phyloP scores from a whole-genome alignment of 1,140 invertebrate genomes.

The Globodera ellingtonae region DNA sequence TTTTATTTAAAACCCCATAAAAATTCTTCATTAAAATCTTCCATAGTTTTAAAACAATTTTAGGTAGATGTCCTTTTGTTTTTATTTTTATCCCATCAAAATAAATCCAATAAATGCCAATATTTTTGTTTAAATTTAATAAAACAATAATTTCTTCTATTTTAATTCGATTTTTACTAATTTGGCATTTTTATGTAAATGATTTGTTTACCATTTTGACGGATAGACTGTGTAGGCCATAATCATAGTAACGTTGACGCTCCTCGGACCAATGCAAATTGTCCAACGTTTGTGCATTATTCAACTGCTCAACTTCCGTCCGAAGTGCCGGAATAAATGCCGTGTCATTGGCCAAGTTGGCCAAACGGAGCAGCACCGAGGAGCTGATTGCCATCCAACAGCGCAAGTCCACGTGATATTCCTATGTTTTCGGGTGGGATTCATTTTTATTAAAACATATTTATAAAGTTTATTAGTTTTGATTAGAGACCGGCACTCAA shows the following conservation, averaged over 20 bases:
- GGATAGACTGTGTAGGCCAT: constrained; percentile 41
- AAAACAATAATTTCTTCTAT: too few species aligned
- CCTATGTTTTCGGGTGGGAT: constrained; percentile 64
- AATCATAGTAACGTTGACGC: constrained; percentile 47
- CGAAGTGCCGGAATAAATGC: constrained; percentile 34
- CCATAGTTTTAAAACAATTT: too few species aligned
- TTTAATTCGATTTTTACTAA: too few species aligned
- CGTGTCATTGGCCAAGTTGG: constrained; percentile 67
- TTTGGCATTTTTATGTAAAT: neutral
- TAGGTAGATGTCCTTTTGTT: too few species aligned
- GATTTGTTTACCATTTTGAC: constrained; percentile 13
- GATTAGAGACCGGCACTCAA: too few species aligned
- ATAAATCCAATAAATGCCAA: too few species aligned
- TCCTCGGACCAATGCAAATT: constrained; percentile 54
- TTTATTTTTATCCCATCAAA: too few species aligned
- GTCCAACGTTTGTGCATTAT: constrained; percentile 49
- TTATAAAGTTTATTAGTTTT: too few species aligned
- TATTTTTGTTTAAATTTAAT: too few species aligned
- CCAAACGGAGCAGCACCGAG: constrained; percentile 78
- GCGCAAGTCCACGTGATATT: constrained; percentile 90
- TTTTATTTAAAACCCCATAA: too few species aligned
- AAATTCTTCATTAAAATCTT: too few species aligned
- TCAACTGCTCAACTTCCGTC: constrained; percentile 37
- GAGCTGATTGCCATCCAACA: constrained; percentile 94
- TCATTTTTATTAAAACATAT: too few species aligned